Evolutionary conservation across 2,888 invertebrate genomes (phyloP), one percentile per base, ranked within the genome.

Genomic region (Candidula unifasciata): DNA sequence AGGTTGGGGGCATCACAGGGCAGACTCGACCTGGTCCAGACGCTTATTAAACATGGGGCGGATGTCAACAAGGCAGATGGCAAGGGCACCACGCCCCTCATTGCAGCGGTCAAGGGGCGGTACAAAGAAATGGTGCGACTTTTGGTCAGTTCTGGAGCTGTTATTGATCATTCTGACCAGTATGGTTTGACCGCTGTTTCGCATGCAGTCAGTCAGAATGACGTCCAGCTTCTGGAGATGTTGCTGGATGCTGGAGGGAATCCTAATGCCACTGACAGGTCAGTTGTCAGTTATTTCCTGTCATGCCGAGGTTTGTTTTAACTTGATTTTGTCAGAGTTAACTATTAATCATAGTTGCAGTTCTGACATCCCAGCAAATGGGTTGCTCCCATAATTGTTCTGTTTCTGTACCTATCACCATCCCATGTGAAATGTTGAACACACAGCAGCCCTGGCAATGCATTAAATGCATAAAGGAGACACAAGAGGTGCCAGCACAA

Each of bases 261-360:
- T 57, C 81, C 73, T 60, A 81, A 71, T 57, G 57, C 81, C 24
- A 54, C 73, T 60, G 81, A 81, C 81, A 81, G 81, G 81, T 81
- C 57, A n/a, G 21, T n/a, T 8, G 16, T 27, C 18, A 69, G 24
- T 24, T 16, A 1, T 24, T 24, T 21, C 21, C 21, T 60, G n/a
- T 5, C 24, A 60, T 21, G n/a, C 13, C 13, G 8, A 10, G 44
- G n/a, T n/a, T 1, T 44, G 44, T 44, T 13, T 10, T 44, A 13
- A 44, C 44, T 10, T 44, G 44, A 44, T 44, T 44, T 44, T 44
- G 44, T 44, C 44, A 44, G 44, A n/a, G n/a, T n/a, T n/a, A n/a
- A n/a, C n/a, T n/a, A n/a, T n/a, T n/a, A n/a, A n/a, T n/a, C n/a
- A n/a, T n/a, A n/a, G n/a, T n/a, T n/a, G n/a, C n/a, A n/a, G n/a